phyloP scores from a whole-genome alignment of 2,888 invertebrate species.

The Spatulosminthurus flaviceps region DNA sequence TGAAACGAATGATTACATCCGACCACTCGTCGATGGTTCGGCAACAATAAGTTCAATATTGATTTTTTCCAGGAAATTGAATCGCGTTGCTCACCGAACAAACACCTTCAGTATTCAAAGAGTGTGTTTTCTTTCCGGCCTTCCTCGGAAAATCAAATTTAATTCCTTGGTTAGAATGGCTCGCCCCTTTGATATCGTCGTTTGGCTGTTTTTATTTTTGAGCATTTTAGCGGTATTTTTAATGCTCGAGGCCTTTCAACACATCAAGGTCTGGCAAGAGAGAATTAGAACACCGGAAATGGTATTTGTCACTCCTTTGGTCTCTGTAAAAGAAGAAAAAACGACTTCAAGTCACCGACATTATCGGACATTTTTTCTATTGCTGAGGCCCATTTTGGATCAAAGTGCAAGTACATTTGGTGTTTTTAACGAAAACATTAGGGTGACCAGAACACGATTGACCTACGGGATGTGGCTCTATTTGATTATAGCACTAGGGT shows the following conservation, averaged over 20 bases:
- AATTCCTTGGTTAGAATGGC: neutral
- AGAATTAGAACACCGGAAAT: no score
- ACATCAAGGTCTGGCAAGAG: neutral
- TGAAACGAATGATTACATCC: neutral
- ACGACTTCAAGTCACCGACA: neutral
- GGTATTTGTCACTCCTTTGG: neutral
- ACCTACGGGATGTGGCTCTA: neutral
- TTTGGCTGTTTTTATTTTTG: neutral
- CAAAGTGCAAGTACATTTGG: neutral
- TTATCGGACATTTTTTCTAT: neutral
- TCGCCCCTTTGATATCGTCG: neutral
- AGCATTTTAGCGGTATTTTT: neutral
- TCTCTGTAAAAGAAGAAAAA: neutral
- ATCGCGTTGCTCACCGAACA: neutral
- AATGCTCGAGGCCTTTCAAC: neutral
- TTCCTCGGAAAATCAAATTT: neutral
- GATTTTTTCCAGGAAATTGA: neutral
- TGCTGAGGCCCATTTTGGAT: neutral
- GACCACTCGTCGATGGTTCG: neutral
- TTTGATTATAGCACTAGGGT: neutral
- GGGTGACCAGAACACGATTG: neutral
- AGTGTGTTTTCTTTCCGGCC: neutral
- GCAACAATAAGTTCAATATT: neutral
- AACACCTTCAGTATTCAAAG: neutral
- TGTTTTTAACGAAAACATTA: neutral